Percentiles rank a stretch among this genome's conserved stretches.
These are phyloP conservation scores for Seira ritae DNA, from an alignment of 2,888 invertebrate genomes.

Conservation along the genomic window DNA sequence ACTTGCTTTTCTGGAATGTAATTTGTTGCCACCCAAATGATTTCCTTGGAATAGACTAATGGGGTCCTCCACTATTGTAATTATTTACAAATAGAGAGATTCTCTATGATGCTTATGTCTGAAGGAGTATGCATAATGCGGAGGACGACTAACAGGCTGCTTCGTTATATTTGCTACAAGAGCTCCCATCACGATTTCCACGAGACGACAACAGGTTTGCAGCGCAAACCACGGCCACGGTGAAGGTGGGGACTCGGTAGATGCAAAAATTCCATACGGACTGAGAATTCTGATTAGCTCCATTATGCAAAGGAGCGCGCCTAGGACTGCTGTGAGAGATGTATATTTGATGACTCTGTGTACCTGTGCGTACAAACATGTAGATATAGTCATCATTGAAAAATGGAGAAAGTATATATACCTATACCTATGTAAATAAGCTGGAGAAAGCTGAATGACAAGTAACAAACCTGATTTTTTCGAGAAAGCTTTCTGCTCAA, in stretches of 20 bases:
- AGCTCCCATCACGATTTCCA: constrained; percentile 78
- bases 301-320: constrained; percentile 78
- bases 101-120: constrained; percentile 75
- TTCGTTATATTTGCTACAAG: constrained; percentile 79
- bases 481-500: constrained; percentile 73
- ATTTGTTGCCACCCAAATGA: no score
- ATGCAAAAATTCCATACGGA: constrained; percentile 77
- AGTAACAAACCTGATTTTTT: constrained; percentile 72
- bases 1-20: no score
- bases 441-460: background rate
- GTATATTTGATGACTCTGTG: constrained; percentile 78
- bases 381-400: background rate
- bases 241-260: constrained; percentile 74
- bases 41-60: no score
- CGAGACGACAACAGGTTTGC: constrained; percentile 77
- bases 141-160: constrained; percentile 77
- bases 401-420: background rate
- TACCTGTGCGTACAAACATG: constrained; percentile 75
- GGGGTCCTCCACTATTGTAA: no score
- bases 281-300: constrained; percentile 78
- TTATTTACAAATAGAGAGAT: constrained; percentile 76
- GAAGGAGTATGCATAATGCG: constrained; percentile 74
- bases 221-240: constrained; percentile 80
- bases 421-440: background rate
- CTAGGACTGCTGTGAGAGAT: constrained; percentile 78